phyloP scores from a whole-genome alignment of 1,140 invertebrate genomes.

The Brachionus rotundiformis region DNA sequence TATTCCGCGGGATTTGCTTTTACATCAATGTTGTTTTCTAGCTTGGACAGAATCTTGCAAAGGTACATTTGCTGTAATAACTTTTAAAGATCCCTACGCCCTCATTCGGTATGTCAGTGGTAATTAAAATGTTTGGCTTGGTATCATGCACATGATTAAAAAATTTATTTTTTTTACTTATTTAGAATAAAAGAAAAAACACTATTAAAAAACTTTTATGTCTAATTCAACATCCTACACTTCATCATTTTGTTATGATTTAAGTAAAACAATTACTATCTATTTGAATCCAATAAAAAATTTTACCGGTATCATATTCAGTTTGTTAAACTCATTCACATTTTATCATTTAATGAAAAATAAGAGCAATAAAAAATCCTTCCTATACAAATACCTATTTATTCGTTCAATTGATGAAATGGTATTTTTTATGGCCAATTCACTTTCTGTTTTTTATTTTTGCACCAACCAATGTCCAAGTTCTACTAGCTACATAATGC shows the following conservation, averaged over 20 bases:
- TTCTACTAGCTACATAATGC: slow-evolving; percentile 18
- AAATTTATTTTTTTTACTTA: no score
- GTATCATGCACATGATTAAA: no score
- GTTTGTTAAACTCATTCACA: neutral
- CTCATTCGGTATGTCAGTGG: no score
- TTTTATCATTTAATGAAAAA: neutral
- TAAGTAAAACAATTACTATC: neutral
- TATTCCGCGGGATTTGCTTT: no score
- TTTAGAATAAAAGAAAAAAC: neutral
- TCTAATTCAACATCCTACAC: neutral
- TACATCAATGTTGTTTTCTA: no score
- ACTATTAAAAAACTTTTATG: neutral
- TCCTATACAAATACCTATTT: neutral
- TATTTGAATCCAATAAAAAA: neutral
- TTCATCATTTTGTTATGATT: neutral
- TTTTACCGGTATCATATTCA: neutral
- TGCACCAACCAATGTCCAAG: neutral
- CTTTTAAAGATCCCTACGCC: no score
- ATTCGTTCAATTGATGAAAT: slow-evolving; percentile 1
- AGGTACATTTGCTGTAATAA: no score
- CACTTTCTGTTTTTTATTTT: neutral
- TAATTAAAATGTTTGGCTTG: no score
- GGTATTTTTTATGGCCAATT: neutral
- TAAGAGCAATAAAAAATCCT: neutral
- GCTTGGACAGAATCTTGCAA: no score